A percentile compares a stretch with the other conserved stretches of the same genome.
These are phyloP conservation scores for Fringilla coelebs DNA, from an alignment of 2,797 vertebrate genomes.

Conservation along the genomic window DNA sequence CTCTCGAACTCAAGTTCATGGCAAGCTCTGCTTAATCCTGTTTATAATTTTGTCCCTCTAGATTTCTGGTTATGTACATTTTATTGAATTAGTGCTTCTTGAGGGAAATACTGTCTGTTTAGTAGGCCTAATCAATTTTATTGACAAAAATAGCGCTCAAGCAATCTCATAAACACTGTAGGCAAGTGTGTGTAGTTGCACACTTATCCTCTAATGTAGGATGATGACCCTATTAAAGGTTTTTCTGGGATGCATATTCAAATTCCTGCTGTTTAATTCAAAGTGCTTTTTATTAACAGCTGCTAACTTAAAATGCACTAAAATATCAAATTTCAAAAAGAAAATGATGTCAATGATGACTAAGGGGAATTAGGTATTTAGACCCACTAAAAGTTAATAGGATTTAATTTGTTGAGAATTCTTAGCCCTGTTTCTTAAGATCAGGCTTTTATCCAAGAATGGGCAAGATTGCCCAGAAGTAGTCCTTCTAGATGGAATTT, in stretches of 20 bases:
- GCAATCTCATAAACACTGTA: not conserved
- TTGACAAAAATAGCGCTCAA: not conserved
- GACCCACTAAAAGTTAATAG: not conserved
- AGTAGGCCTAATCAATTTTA: not conserved
- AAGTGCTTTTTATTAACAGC: not conserved
- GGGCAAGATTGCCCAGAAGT: not conserved
- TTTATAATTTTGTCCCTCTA: not conserved
- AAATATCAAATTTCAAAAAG: not conserved
- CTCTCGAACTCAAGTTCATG: not conserved
- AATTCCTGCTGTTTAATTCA: not conserved
- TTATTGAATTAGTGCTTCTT: not conserved
- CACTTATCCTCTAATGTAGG: not conserved
- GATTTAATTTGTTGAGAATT: not conserved
- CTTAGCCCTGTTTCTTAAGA: not conserved
- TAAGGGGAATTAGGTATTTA: not conserved
- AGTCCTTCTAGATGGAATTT: not conserved
- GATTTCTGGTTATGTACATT: not conserved
- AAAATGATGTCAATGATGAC: not conserved
- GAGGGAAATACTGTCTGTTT: not conserved
- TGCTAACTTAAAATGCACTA: not conserved
- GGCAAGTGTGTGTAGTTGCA: not conserved
- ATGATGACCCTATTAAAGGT: not conserved
- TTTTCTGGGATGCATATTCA: not conserved
- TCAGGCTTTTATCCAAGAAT: not conserved
- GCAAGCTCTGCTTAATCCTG: not conserved